Percentiles rank a stretch among this genome's conserved stretches.
phyloP scores from a whole-genome alignment of 1,140 invertebrate genomes.

The Pentalonia nigronervosa region DNA sequence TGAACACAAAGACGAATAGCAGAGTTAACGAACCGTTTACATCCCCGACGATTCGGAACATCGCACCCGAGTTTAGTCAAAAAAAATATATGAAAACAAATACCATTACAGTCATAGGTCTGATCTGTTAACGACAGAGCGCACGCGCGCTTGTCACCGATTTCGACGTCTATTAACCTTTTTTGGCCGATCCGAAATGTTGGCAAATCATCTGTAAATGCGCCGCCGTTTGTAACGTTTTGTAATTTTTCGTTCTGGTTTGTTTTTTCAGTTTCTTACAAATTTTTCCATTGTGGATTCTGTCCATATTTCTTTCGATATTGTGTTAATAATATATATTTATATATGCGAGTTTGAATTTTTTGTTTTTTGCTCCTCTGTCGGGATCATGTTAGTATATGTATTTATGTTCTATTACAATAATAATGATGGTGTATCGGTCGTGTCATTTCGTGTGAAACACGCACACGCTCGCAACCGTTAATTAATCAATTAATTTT shows the following conservation, averaged over 20 bases:
- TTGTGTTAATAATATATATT: not conserved
- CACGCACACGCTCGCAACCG: not conserved
- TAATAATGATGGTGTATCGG: not conserved
- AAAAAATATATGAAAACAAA: not conserved
- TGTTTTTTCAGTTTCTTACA: not conserved
- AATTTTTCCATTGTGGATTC: not conserved
- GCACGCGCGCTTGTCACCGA: not conserved
- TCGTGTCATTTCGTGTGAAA: not conserved
- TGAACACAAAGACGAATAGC: constrained; percentile 1
- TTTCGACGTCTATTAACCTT: not conserved
- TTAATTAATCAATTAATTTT: constrained; percentile 23
- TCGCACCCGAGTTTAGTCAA: not conserved
- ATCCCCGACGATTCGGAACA: not conserved
- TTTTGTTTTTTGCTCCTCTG: not conserved
- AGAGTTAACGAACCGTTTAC: constrained; percentile 36
- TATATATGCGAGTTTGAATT: not conserved
- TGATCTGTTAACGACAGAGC: not conserved
- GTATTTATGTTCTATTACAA: not conserved
- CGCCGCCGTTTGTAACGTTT: not conserved
- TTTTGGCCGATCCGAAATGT: not conserved
- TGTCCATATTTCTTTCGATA: not conserved
- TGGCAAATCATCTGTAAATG: not conserved
- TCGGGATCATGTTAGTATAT: not conserved
- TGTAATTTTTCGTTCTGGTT: not conserved
- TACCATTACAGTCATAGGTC: not conserved